A percentile compares a stretch with the other conserved stretches of the same genome.
Evolutionary conservation across 2,113 vertebrate genomes (phyloP).

Genomic region (Fukomys damarensis): DNA sequence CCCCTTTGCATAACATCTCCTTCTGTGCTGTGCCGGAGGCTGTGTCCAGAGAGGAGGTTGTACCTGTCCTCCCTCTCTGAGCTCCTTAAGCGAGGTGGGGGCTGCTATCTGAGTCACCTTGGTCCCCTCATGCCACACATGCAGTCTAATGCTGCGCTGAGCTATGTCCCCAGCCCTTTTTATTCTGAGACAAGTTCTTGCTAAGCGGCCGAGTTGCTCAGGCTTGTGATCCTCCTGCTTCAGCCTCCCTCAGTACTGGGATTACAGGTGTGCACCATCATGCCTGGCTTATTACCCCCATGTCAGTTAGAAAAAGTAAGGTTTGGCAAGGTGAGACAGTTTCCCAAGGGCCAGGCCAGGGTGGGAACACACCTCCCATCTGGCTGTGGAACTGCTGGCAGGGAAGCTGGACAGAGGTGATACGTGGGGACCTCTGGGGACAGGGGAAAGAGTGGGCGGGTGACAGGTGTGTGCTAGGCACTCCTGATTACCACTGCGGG

Average conservation of each 20-base stretch:
- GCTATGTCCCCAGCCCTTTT: neutral
- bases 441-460: neutral
- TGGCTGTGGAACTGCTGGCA: neutral
- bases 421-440: no score
- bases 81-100: neutral
- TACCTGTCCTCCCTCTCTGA: neutral
- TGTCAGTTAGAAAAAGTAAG: neutral
- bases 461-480: neutral
- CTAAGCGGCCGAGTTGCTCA: neutral
- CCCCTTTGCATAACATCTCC: accelerated
- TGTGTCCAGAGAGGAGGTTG: no score
- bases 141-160: neutral
- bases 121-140: neutral
- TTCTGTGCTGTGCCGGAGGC: neutral
- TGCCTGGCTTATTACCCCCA: neutral
- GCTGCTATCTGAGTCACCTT: neutral
- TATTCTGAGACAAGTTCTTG: neutral
- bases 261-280: neutral
- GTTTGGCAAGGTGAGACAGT: neutral
- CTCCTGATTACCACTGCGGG: neutral
- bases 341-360: neutral
- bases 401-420: accelerated
- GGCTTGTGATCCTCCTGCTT: neutral
- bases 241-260: neutral
- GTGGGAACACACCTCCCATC: neutral